Base-by-base conservation (phyloP, 2,888 invertebrate species). In the Spodoptera picta region DNA sequence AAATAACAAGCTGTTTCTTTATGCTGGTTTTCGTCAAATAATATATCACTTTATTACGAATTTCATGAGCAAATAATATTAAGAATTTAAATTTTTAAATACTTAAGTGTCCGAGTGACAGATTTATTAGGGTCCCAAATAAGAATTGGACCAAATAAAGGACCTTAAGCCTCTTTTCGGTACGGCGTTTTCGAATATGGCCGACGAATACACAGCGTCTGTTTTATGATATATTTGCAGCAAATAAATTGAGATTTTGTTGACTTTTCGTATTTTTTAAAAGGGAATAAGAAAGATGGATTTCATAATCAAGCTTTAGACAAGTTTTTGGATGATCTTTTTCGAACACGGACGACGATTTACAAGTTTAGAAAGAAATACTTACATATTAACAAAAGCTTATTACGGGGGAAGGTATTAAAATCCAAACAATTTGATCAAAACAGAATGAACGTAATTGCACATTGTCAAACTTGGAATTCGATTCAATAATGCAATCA, bases 71-170 rank as follows among this genome's bases (percentile, higher is more conserved):
- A 86, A 87, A 89, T 87, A 87, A 88, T 81, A 36, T 68, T 80
- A 65, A 79, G 85, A 77, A 81, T 80, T 80, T 84, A 80, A 84
- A 84, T 86, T 83, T 83, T 81, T 83, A 64, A 74, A 76, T 83
- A 73, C 82, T 79, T 85, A 85, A 87, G 83, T 82, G 84, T 83
- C 81, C 81, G 70, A 79, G 77, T 77, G 87, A 85, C 87, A 88
- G 92, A 92, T 92, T 92, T 92, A 92, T 92, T 87, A 82, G 84
- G 91, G 91, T 87, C 83, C 80, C 65, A 63, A 65, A 73, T 75
- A 81, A 81, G 75, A 81, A 82, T 75, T 77, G 84, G 73, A 74
- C 80, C 79, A 83, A 83, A 84, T 81, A 83, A 86, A 87, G 58
- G 58, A 66, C 61, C 42, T 58, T 81, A 83, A 86, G 80, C 82